Base-by-base conservation (phyloP, 2,797 vertebrate species). In the Poeciliopsis infans region DNA sequence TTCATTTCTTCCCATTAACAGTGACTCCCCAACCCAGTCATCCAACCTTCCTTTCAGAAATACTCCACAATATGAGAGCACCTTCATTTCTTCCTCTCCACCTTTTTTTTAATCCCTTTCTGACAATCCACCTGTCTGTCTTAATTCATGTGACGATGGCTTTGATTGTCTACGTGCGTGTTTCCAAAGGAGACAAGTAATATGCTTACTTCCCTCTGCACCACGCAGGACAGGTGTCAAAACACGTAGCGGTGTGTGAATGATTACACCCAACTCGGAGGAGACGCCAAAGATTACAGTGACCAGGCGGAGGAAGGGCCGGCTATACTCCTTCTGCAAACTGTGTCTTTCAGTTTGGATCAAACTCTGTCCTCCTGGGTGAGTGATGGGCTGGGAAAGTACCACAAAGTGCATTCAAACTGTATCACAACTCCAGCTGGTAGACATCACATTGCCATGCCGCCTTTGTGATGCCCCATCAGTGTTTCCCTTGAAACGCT, bases 1-100 rank as follows among this genome's bases (percentile, higher is more conserved):
- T 95, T 95, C 93, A 95, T 95, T 95, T 94, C 94, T 93, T 89
- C 89, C 94, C 90, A 94, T 96, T 95, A 95, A 93, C 87, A 92
- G 91, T 94, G 93, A 91, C 88, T 92, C 83, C 82, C 84, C 90
- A 90, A 89, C 88, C 89, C 85, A 88, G 90, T 92, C 90, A 93
- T 91, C 87, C 86, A 88, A 81, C 87, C 82, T 81, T 79, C 79
- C 79, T 88, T 90, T 83, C 36, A 77, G 73, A 85, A 81, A 79
- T 53, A 83, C 72, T 72, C 85, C 88, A 93, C 91, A 92, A 89
- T 91, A 89, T 90, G 91, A 91, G 79, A 82, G 76, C 90, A 85
- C 87, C 88, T 90, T 92, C 91, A 87, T 91, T 92, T 91, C 90
- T 84, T 66, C 91, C 84, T 77, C 51, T 82, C 87, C 82, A 85